These are phyloP conservation scores for Drosophila virilis DNA, from an alignment of 1,140 invertebrate genomes.

Conservation along the genomic window DNA sequence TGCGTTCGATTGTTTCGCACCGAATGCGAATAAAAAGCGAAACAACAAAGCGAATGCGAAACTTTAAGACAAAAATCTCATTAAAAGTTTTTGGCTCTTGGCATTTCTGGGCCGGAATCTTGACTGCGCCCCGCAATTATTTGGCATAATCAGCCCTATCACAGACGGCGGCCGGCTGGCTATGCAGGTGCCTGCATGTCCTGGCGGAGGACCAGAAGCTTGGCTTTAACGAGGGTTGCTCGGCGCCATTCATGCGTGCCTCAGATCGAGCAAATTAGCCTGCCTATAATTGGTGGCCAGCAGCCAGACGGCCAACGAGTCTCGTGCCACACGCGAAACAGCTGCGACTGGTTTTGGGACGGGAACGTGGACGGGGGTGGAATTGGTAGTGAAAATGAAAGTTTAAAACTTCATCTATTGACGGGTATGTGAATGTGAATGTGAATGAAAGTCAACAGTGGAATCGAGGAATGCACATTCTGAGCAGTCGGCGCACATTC, in stretches of 20 bases:
- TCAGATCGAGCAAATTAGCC: slow-evolving; percentile 8
- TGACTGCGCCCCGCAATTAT: slow-evolving; percentile 65
- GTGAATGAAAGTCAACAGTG: slow-evolving; percentile 33
- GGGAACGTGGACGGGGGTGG: neutral
- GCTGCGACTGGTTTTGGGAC: neutral
- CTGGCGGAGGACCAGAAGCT: neutral
- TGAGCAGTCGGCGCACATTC: slow-evolving; percentile 1
- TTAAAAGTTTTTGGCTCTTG: slow-evolving; percentile 67
- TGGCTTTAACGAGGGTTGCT: slow-evolving; percentile 16
- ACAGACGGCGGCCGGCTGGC: slow-evolving; percentile 26
- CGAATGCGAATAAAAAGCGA: slow-evolving; percentile 18
- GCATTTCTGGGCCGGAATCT: slow-evolving; percentile 55
- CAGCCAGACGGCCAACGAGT: slow-evolving; percentile 45
- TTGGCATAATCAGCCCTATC: slow-evolving; percentile 49
- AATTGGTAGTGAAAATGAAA: slow-evolving; percentile 15
- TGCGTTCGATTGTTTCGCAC: slow-evolving; percentile 60
- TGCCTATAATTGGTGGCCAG: slow-evolving; percentile 47
- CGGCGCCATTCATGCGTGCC: slow-evolving; percentile 27
- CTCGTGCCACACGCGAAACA: slow-evolving; percentile 58
- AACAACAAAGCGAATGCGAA: slow-evolving; percentile 24
- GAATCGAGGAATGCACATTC: slow-evolving; percentile 5
- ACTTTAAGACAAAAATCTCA: slow-evolving; percentile 68
- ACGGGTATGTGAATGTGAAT: slow-evolving; percentile 14
- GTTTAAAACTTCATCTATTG: slow-evolving; percentile 21
- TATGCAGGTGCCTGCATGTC: slow-evolving; percentile 55